Conservation (phyloP, 2,888 invertebrate species). For the Cheiracanthium punctorium region DNA sequence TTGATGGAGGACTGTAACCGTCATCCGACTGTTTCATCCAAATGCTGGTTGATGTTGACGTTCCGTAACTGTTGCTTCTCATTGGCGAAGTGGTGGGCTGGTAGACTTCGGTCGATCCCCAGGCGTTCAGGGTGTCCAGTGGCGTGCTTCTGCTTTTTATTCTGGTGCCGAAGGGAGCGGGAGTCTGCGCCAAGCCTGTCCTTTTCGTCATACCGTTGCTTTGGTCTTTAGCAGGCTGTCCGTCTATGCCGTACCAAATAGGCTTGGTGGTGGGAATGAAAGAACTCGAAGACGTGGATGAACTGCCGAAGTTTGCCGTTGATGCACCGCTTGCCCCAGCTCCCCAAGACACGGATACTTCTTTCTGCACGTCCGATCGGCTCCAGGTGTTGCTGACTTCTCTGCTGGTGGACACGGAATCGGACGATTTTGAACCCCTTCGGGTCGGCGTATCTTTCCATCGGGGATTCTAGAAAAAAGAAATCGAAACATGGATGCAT, state of each 20-base stretch:
- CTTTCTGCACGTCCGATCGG: constrained; percentile 46
- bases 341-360: constrained; percentile 46
- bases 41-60: background rate
- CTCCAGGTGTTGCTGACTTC: constrained; percentile 31
- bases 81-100: background rate
- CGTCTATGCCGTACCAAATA: constrained; percentile 55
- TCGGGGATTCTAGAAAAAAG: constrained; percentile 5
- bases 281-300: constrained; percentile 15
- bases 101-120: constrained; percentile 8
- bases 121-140: constrained; percentile 12
- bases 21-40: background rate
- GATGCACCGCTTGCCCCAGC: constrained; percentile 29
- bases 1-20: background rate
- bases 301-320: constrained; percentile 30
- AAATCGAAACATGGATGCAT: background rate
- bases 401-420: background rate
- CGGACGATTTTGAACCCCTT: constrained; percentile 31
- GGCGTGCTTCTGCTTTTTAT: background rate
- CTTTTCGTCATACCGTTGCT: constrained; percentile 21
- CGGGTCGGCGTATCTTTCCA: constrained; percentile 30
- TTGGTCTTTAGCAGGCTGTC: constrained; percentile 46
- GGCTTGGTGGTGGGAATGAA: constrained; percentile 16
- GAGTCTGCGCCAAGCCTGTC: constrained; percentile 17
- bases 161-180: constrained; percentile 42
- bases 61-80: background rate